Evolutionary conservation across 2,113 vertebrate genomes (phyloP).

Genomic region (Apus apus): DNA sequence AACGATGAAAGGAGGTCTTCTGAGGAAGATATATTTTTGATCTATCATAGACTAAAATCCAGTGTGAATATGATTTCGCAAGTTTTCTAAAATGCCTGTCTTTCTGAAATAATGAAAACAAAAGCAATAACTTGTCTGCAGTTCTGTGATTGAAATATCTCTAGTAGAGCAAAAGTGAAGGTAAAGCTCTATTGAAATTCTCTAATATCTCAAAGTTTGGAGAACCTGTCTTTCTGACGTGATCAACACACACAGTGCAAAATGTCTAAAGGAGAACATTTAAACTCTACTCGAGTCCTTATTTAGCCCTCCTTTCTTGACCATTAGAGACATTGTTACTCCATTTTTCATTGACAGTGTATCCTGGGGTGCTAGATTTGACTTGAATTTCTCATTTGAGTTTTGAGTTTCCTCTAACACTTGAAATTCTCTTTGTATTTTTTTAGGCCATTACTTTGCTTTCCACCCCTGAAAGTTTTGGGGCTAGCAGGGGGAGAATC

Average conservation of each 20-base stretch:
- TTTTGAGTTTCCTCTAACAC: not conserved
- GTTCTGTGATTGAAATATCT: not conserved
- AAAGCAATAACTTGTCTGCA: not conserved
- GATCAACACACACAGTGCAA: not conserved
- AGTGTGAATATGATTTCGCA: not conserved
- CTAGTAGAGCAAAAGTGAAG: not conserved
- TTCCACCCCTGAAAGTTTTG: not conserved
- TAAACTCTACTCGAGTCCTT: not conserved
- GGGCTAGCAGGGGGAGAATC: not conserved
- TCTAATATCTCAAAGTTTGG: not conserved
- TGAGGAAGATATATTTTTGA: not conserved
- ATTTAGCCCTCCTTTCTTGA: not conserved
- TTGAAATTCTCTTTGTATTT: not conserved
- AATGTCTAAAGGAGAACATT: not conserved
- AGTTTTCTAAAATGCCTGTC: not conserved
- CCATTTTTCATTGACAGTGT: not conserved
- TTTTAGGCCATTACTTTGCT: not conserved
- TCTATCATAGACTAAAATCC: not conserved
- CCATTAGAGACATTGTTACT: not conserved
- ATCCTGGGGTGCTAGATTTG: accelerated
- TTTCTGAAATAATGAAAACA: not conserved
- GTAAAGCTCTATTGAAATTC: not conserved
- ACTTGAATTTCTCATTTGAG: not conserved
- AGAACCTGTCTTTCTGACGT: not conserved
- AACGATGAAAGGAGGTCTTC: not conserved